A percentile compares a stretch with the other conserved stretches of the same genome.
These are phyloP conservation scores for Gobio gobio DNA, from an alignment of 2,113 vertebrate species.

Conservation along the genomic window DNA sequence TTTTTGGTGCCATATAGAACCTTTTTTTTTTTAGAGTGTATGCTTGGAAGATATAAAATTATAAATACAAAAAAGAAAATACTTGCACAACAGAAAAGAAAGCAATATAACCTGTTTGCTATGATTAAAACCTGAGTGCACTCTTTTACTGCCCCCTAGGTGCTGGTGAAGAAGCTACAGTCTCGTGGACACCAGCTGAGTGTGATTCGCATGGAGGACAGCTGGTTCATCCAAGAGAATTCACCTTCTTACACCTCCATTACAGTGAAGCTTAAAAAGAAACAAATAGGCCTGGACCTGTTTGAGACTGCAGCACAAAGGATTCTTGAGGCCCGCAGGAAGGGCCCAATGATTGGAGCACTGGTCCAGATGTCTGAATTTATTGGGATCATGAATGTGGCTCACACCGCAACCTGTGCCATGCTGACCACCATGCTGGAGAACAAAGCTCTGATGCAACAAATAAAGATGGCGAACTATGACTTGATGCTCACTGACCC, in stretches of 20 bases:
- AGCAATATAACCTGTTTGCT: neutral
- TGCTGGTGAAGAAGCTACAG: slow-evolving; percentile 67
- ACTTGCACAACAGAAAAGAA: neutral
- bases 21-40: too few species aligned
- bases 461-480: slow-evolving; percentile 41
- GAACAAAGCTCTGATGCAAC: slow-evolving; percentile 27
- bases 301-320: slow-evolving; percentile 54
- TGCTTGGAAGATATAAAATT: too few species aligned
- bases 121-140: neutral
- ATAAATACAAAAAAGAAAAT: too few species aligned
- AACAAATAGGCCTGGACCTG: neutral
- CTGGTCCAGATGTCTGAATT: neutral
- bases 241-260: slow-evolving; percentile 47
- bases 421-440: slow-evolving; percentile 51
- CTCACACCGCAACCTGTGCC: slow-evolving; percentile 21
- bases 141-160: neutral
- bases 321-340: slow-evolving; percentile 52
- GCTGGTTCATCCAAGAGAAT: slow-evolving; percentile 35
- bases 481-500: slow-evolving; percentile 62
- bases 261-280: slow-evolving; percentile 8
- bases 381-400: rapidly evolving
- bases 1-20: too few species aligned
- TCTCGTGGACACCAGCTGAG: slow-evolving; percentile 66
- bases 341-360: neutral
- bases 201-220: slow-evolving; percentile 54